Evolutionary conservation across 2,888 invertebrate species (phyloP).

Genomic region (Erebia palarica): DNA sequence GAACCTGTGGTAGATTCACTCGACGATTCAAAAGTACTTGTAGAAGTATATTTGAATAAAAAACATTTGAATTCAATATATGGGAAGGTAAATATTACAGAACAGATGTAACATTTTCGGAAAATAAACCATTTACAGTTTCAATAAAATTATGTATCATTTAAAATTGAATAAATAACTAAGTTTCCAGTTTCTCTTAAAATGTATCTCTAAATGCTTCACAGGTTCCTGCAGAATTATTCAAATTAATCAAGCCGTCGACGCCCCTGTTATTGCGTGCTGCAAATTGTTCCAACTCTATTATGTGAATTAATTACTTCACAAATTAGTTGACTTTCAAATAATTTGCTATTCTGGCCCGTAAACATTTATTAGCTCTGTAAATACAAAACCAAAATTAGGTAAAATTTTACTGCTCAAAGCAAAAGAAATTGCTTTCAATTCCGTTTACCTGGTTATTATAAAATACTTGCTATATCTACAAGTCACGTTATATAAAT

Average conservation of each 20-base stretch:
- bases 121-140: too few species aligned
- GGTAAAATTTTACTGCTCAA: background rate
- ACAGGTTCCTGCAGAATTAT: slow-evolving; percentile 6
- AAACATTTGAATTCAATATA: too few species aligned
- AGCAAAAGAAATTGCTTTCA: background rate
- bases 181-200: background rate
- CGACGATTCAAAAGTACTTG: too few species aligned
- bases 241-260: slow-evolving; percentile 16
- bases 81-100: too few species aligned
- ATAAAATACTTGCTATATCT: background rate
- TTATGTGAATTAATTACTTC: slow-evolving; percentile 13
- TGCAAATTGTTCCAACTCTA: slow-evolving; percentile 3
- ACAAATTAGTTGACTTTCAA: slow-evolving; percentile 14
- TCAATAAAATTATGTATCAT: background rate
- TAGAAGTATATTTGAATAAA: too few species aligned
- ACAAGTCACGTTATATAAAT: too few species aligned
- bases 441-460: background rate
- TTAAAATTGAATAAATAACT: background rate
- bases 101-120: too few species aligned
- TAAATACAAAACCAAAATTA: background rate
- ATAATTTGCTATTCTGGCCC: background rate
- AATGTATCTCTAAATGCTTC: background rate
- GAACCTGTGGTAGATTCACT: too few species aligned
- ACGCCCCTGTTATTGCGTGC: slow-evolving; percentile 11
- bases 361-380: background rate